phyloP scores from a whole-genome alignment of 2,113 vertebrate species.

The Pyxicephalus adspersus region DNA sequence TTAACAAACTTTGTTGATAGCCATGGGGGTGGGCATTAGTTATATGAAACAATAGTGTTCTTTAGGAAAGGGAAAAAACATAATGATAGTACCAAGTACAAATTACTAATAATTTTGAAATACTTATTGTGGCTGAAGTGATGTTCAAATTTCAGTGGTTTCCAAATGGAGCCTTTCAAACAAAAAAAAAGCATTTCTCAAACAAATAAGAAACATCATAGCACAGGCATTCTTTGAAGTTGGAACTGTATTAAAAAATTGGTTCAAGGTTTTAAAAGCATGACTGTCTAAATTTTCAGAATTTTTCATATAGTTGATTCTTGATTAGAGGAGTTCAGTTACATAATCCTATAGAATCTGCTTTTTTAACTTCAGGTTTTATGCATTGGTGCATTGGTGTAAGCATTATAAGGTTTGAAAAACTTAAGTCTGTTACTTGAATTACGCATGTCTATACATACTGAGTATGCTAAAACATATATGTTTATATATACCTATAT shows the following conservation, averaged over 20 bases:
- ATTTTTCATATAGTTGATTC: slow-evolving; percentile 17
- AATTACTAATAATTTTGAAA: neutral
- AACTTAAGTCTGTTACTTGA: too few relatives aligned
- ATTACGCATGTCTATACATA: too few relatives aligned
- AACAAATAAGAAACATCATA: slow-evolving; percentile 44
- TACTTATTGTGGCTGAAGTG: slow-evolving; percentile 14
- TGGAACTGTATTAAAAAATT: slow-evolving; percentile 53
- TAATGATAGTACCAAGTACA: neutral
- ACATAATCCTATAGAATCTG: neutral
- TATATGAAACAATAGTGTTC: neutral
- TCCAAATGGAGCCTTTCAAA: slow-evolving; percentile 28
- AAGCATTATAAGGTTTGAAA: too few relatives aligned
- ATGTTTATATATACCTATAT: too few relatives aligned
- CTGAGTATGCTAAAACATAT: too few relatives aligned
- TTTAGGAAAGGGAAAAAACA: neutral
- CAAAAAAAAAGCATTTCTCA: slow-evolving; percentile 29
- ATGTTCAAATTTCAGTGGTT: slow-evolving; percentile 45
- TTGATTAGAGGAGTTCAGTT: slow-evolving; percentile 34
- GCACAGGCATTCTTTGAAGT: slow-evolving; percentile 53
- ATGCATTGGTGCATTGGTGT: neutral
- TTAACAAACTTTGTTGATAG: too few relatives aligned
- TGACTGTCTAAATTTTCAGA: slow-evolving; percentile 7
- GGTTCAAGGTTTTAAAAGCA: slow-evolving; percentile 45
- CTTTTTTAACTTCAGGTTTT: neutral
- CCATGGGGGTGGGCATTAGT: too few relatives aligned